Evolutionary conservation across 2,797 vertebrate species (phyloP).

Genomic region (Sparidentex hasta): DNA sequence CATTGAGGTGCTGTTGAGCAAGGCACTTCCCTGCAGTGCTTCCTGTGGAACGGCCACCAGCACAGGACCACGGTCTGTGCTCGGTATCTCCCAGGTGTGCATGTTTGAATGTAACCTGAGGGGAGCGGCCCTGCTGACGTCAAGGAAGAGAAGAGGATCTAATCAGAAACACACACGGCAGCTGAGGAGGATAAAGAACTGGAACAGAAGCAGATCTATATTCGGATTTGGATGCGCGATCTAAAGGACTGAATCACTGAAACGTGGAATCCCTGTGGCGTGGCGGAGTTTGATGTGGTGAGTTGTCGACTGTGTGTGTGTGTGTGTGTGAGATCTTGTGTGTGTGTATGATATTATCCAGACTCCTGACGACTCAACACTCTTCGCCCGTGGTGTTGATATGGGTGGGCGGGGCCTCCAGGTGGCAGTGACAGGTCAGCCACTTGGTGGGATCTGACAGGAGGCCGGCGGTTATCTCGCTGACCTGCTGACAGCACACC

Average conservation of each 20-base stretch:
- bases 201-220: constrained; percentile 52
- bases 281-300: not conserved
- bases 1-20: constrained; percentile 25
- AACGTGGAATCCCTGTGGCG: constrained; percentile 14
- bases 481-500: constrained; percentile 59
- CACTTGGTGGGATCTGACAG: constrained; percentile 63
- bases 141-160: constrained; percentile 63
- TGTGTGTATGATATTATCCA: constrained; percentile 63
- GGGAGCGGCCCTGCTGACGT: constrained; percentile 53
- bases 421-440: constrained; percentile 59
- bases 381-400: constrained; percentile 58
- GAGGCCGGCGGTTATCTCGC: constrained; percentile 65
- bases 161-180: constrained; percentile 65
- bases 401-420: constrained; percentile 52
- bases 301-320: constrained; percentile 16
- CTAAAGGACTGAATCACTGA: constrained; percentile 14
- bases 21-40: constrained; percentile 24
- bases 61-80: not conserved
- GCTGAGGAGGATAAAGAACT: constrained; percentile 65
- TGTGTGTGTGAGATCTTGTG: constrained; percentile 5
- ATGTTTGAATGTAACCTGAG: constrained; percentile 35
- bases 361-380: constrained; percentile 71
- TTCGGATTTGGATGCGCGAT: constrained; percentile 49
- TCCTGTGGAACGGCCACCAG: constrained; percentile 13
- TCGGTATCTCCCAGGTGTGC: constrained; percentile 46